A percentile compares a stretch with the other conserved stretches of the same genome.
phyloP scores from a whole-genome alignment of 1,140 invertebrate genomes.

The Chlorops oryzae region DNA sequence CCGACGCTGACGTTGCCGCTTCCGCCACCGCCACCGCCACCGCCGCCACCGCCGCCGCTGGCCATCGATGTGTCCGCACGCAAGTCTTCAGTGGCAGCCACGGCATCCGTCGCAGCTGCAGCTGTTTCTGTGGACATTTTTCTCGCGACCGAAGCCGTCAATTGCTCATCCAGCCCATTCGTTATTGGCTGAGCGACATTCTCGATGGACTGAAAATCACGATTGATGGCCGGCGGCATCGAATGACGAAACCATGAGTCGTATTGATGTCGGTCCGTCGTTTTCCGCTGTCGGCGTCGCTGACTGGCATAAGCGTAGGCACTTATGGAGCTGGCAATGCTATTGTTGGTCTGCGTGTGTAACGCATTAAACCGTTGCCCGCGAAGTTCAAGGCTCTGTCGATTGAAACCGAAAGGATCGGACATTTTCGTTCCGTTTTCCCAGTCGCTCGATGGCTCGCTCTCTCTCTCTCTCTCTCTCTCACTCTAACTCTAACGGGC shows the following conservation, averaged over 20 bases:
- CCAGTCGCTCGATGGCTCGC: no score
- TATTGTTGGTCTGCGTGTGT: constrained; percentile 1
- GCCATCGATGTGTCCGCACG: no score
- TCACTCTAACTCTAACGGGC: no score
- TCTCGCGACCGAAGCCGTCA: constrained; percentile 29
- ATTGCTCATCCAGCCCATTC: constrained; percentile 34
- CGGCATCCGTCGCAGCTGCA: constrained; percentile 5
- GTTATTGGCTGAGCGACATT: constrained; percentile 26
- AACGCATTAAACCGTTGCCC: constrained; percentile 15
- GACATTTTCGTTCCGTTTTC: no score
- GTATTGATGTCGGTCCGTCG: constrained; percentile 30
- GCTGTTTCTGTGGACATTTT: neutral
- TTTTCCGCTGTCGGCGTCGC: constrained; percentile 30
- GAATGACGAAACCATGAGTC: constrained; percentile 43
- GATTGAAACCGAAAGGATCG: constrained; percentile 12
- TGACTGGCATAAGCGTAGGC: neutral
- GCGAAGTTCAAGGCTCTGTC: constrained; percentile 33
- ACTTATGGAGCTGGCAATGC: neutral
- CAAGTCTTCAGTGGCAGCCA: neutral
- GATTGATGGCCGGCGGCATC: constrained; percentile 37
- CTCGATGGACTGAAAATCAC: constrained; percentile 38
- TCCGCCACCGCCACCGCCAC: no score
- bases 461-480: no score
- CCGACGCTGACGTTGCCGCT: no score
- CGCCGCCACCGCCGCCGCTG: no score